Percentiles rank a stretch among this genome's conserved stretches.
These are phyloP conservation scores for Griposia aprilina DNA, from an alignment of 2,888 invertebrate genomes.

Conservation along the genomic window DNA sequence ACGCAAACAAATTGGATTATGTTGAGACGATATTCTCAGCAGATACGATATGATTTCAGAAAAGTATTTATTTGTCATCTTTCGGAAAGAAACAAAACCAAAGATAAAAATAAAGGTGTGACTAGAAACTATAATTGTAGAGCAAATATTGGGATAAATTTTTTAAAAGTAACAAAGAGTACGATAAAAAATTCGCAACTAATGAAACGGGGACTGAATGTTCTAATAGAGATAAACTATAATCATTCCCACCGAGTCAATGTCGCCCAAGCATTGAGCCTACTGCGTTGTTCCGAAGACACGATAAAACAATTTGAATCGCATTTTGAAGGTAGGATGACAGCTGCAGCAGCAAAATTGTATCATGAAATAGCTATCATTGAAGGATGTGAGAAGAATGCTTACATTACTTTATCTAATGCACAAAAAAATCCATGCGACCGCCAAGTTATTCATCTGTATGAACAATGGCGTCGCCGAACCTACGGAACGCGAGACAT, in stretches of 20 bases:
- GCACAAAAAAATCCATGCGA: slow-evolving; percentile 48
- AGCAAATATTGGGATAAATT: slow-evolving; percentile 48
- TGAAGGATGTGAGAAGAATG: slow-evolving; percentile 50
- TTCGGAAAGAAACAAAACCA: slow-evolving; percentile 61
- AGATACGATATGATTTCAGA: slow-evolving; percentile 25
- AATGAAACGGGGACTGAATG: slow-evolving; percentile 55
- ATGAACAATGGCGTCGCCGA: slow-evolving; percentile 44
- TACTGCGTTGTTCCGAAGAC: slow-evolving; percentile 59
- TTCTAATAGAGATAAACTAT: slow-evolving; percentile 55
- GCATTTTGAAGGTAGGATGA: slow-evolving; percentile 58
- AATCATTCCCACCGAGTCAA: slow-evolving; percentile 55
- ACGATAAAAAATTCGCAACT: slow-evolving; percentile 14
- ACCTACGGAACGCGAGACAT: slow-evolving; percentile 45
- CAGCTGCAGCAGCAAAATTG: slow-evolving; percentile 54
- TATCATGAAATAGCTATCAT: slow-evolving; percentile 28
- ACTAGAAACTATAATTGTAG: slow-evolving; percentile 44
- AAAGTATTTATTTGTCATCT: slow-evolving; percentile 48
- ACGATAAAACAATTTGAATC: slow-evolving; percentile 59
- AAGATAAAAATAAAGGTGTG: slow-evolving; percentile 58
- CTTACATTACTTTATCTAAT: slow-evolving; percentile 37
- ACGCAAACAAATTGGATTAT: slow-evolving; percentile 52
- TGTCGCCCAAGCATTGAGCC: slow-evolving; percentile 52
- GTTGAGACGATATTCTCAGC: slow-evolving; percentile 39
- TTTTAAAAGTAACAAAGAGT: slow-evolving; percentile 44
- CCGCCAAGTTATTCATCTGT: slow-evolving; percentile 43